These are phyloP conservation scores for Ferrisia virgata DNA, from an alignment of 2,888 invertebrate genomes.

Conservation along the genomic window DNA sequence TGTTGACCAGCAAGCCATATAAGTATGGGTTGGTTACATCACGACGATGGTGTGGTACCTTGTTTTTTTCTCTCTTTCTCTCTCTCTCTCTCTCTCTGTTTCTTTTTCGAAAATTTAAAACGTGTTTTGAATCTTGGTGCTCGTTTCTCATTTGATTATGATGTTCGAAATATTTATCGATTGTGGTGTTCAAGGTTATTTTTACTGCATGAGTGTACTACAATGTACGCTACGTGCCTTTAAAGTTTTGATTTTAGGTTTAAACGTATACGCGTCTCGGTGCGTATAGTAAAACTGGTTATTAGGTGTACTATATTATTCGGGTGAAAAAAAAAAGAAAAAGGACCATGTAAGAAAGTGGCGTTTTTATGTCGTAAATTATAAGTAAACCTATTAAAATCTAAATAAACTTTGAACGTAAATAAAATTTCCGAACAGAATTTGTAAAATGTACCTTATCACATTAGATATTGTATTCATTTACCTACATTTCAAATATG, in stretches of 20 bases:
- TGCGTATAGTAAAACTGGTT: neutral
- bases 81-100: neutral
- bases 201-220: neutral
- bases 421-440: too few relatives aligned
- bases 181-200: constrained; percentile 3
- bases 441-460: too few relatives aligned
- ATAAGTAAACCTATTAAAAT: too few relatives aligned
- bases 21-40: neutral
- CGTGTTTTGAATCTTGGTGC: constrained; percentile 9
- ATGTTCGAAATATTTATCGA: constrained; percentile 6
- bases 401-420: too few relatives aligned
- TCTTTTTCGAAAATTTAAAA: neutral
- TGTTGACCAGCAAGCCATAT: neutral
- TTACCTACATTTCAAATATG: too few relatives aligned
- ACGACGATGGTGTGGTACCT: neutral
- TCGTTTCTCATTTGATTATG: constrained; percentile 2
- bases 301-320: neutral
- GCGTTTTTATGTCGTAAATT: too few relatives aligned
- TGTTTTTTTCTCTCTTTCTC: neutral
- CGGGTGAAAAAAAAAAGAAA: neutral
- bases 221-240: neutral
- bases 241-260: neutral
- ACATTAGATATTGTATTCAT: too few relatives aligned
- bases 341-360: too few relatives aligned
- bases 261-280: neutral